A percentile compares a stretch with the other conserved stretches of the same genome.
These are phyloP conservation scores for Drosophila yakuba DNA, from an alignment of 1,140 invertebrate genomes.

Conservation along the genomic window DNA sequence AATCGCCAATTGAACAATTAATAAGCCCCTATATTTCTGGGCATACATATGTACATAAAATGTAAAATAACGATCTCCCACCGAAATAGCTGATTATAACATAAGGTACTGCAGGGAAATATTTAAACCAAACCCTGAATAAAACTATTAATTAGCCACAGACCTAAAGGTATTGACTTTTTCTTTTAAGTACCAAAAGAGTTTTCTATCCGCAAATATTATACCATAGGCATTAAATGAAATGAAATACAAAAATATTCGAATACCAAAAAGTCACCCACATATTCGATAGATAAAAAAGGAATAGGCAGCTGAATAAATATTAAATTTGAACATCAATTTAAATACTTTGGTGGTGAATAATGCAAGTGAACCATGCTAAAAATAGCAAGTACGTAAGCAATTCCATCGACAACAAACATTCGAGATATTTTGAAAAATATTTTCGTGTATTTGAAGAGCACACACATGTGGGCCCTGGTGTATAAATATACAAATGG, in stretches of 20 bases:
- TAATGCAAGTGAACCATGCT: conserved; percentile 50
- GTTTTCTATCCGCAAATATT: no score
- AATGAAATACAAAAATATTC: conserved; percentile 12
- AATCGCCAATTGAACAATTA: no score
- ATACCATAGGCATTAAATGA: conserved; percentile 8
- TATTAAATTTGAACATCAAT: conserved; percentile 37
- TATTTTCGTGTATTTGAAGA: conserved; percentile 29
- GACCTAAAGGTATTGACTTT: no score
- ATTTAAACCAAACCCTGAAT: background rate
- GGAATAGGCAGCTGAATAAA: background rate
- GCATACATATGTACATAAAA: no score
- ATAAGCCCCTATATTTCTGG: no score
- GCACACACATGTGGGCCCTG: conserved; percentile 10
- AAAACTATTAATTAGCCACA: no score
- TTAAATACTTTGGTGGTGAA: conserved; percentile 44
- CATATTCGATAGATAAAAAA: background rate
- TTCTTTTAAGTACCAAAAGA: no score
- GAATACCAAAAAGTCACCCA: conserved; percentile 7
- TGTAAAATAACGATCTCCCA: no score
- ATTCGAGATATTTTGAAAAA: conserved; percentile 61
- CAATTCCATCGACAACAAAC: conserved; percentile 48
- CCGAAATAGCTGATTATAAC: background rate
- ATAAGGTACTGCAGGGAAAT: background rate
- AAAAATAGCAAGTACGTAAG: conserved; percentile 67
- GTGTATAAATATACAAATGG: conserved; percentile 16